Evolutionary conservation across 2,113 vertebrate genomes (phyloP), one percentile per base, ranked within the genome.

Genomic region (Perccottus glenii): DNA sequence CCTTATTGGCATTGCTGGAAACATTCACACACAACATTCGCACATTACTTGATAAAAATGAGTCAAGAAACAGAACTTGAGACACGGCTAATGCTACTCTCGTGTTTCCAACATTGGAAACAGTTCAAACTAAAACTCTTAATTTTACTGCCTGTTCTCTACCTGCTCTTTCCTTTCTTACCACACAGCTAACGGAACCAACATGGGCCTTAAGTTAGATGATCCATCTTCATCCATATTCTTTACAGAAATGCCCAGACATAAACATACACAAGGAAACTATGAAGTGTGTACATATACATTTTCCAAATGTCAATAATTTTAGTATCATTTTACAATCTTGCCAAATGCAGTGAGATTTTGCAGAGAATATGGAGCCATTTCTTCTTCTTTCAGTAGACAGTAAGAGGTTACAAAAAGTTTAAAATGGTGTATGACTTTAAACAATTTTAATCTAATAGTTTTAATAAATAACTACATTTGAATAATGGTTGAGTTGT

Each of bases 1-100:
- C 83, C 96, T 94, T 61, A 99, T 70, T 43, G 93, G 94, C 64
- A 95, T 87, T 91, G 93, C 98, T 99, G 84, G 70, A 52, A 73
- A 77, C 51, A 67, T 36, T 64, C 49, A 52, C 44, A n/a, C n/a
- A 64, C 5, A 67, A 43, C 42, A 43, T 11, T 8, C 42, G 10
- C n/a, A 14, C 55, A 58, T 43, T 38, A 38, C 33, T 35, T 14
- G 32, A n/a, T 27, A 50, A 16, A 27, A 11, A 5, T 32, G 7
- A 27, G n/a, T 51, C 11, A 16, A 83, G 57, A 67, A 70, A 64
- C 32, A 51, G 77, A 64, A 71, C 68, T 35, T 43, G 46, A 75
- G 73, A 57, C 49, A 49, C 38, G 64, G 56, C 55, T 5, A 59
- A 42, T 10, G 3, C 49, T 80, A 48, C 11, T 0, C 11, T 65